Evolutionary conservation across 2,797 vertebrate species (phyloP).

Genomic region (Scarus forsteni): DNA sequence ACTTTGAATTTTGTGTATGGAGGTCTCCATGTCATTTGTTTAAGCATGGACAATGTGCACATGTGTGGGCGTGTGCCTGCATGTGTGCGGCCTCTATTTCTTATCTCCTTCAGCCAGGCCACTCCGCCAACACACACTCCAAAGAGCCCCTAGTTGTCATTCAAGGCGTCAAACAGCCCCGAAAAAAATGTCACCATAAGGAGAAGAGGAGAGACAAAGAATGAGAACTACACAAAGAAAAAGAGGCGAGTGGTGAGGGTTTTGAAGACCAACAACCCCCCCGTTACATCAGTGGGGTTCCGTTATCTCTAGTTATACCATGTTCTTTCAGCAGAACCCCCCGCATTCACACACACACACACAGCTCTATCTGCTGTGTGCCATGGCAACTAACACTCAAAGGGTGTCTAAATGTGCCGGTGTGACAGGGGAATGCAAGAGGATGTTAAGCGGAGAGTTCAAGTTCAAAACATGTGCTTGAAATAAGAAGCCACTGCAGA

Average conservation of each 20-base stretch:
- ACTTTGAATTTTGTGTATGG: slow-evolving; percentile 31
- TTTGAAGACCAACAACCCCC: slow-evolving; percentile 50
- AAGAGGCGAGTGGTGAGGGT: slow-evolving; percentile 28
- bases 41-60: slow-evolving; percentile 51
- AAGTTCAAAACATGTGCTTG: slow-evolving; percentile 20
- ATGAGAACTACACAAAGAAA: slow-evolving; percentile 42
- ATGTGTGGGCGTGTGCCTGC: slow-evolving; percentile 22
- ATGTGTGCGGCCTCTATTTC: slow-evolving; percentile 66
- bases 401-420: slow-evolving; percentile 10
- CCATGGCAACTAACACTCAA: slow-evolving; percentile 1
- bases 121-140: slow-evolving; percentile 79
- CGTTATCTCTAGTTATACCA: slow-evolving; percentile 47
- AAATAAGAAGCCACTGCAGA: neutral
- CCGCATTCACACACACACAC: neutral
- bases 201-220: slow-evolving; percentile 61
- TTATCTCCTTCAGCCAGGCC: slow-evolving; percentile 85
- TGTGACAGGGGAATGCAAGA: slow-evolving; percentile 6
- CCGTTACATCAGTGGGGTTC: slow-evolving; percentile 31
- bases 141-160: slow-evolving; percentile 84
- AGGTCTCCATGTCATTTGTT: slow-evolving; percentile 41
- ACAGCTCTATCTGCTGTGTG: slow-evolving; percentile 6
- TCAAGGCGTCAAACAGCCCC: slow-evolving; percentile 75
- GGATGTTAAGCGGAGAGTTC: slow-evolving; percentile 1
- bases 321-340: slow-evolving; percentile 3
- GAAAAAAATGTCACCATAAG: slow-evolving; percentile 78